Evolutionary conservation across 2,888 invertebrate species (phyloP).

Genomic region (Melanophora roralis): DNA sequence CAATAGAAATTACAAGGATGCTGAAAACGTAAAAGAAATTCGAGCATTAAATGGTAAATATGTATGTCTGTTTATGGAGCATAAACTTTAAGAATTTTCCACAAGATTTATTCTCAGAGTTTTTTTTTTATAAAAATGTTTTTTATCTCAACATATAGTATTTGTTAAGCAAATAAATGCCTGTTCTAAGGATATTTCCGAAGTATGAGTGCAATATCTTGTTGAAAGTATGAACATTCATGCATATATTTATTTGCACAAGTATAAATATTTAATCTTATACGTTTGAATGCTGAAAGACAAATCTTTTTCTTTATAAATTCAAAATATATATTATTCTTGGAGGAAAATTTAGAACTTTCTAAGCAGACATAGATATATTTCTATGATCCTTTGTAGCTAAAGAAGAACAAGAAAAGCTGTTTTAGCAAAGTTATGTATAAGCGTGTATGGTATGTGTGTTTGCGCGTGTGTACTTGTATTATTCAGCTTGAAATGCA

Average conservation of each 20-base stretch:
- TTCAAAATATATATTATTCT: slow-evolving; percentile 10
- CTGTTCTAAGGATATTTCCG: not conserved
- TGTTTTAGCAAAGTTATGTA: not conserved
- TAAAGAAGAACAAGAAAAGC: slow-evolving; percentile 27
- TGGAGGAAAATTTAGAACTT: slow-evolving; percentile 46
- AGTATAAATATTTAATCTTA: too few species aligned
- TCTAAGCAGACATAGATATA: slow-evolving; percentile 28
- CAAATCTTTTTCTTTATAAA: slow-evolving; percentile 40
- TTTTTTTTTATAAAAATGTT: slow-evolving; percentile 36
- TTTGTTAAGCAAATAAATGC: slow-evolving; percentile 70
- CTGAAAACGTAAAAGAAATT: not conserved
- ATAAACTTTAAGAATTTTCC: slow-evolving; percentile 36
- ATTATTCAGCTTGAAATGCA: slow-evolving; percentile 5
- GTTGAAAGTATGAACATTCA: not conserved
- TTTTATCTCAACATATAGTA: slow-evolving; percentile 64
- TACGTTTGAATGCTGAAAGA: not conserved
- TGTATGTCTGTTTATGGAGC: not conserved
- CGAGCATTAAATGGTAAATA: not conserved
- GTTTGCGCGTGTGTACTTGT: not conserved
- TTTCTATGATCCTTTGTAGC: not conserved
- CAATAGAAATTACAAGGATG: slow-evolving; percentile 57
- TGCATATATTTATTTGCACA: too few species aligned
- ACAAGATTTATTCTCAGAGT: slow-evolving; percentile 57
- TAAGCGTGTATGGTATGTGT: not conserved
- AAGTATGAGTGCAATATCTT: slow-evolving; percentile 38